Evolutionary conservation across 2,888 invertebrate genomes (phyloP).

Genomic region (Polyploca ridens): DNA sequence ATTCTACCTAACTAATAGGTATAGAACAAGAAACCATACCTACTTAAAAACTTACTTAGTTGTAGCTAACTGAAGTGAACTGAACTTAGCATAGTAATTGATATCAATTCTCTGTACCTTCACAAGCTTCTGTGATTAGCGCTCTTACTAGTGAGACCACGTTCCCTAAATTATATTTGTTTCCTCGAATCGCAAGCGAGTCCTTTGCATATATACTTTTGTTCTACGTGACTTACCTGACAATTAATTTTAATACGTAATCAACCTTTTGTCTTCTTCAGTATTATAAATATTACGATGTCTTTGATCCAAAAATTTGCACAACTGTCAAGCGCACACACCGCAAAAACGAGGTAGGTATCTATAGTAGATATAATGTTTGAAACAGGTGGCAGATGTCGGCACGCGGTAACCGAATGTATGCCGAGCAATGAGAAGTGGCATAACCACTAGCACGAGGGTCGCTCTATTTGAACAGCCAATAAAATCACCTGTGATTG

Average conservation of each 20-base stretch:
- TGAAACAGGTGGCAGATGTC: constrained; percentile 43
- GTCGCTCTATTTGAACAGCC: constrained; percentile 10
- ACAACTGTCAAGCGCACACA: constrained; percentile 43
- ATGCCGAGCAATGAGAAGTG: constrained; percentile 31
- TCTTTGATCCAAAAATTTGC: constrained; percentile 40
- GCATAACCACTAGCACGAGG: constrained; percentile 17
- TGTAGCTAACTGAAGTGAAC: not conserved
- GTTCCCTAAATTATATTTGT: not conserved
- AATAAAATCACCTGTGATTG: constrained; percentile 1
- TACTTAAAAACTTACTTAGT: not conserved
- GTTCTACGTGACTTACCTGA: not conserved
- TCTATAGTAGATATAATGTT: constrained; percentile 25
- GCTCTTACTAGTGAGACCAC: not conserved
- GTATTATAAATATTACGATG: constrained; percentile 26
- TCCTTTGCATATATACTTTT: not conserved
- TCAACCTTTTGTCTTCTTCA: constrained; percentile 28
- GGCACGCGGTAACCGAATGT: constrained; percentile 35
- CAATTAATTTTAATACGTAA: constrained; percentile 24
- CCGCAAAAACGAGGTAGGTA: constrained; percentile 17
- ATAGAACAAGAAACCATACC: not conserved
- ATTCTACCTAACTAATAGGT: no score
- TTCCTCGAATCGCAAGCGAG: not conserved
- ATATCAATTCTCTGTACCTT: not conserved
- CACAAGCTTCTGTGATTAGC: not conserved
- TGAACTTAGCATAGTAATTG: not conserved